These are phyloP conservation scores for Scaptomyza pallida DNA, from an alignment of 1,140 invertebrate genomes.

Conservation along the genomic window DNA sequence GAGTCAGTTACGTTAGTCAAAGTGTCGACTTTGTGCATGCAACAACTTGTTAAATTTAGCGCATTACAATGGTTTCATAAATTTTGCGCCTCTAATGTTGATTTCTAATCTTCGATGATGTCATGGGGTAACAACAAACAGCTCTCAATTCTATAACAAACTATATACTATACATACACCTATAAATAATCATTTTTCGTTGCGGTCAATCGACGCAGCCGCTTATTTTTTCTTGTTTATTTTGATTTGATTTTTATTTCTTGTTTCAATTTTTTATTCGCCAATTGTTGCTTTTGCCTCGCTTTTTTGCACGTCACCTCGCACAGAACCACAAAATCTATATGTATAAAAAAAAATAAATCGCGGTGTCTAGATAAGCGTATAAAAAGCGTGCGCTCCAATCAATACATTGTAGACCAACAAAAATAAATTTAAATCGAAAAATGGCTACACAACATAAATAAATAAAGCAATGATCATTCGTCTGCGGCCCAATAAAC, in stretches of 20 bases:
- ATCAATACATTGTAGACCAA: constrained; percentile 46
- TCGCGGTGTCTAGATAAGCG: constrained; percentile 60
- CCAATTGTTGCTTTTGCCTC: constrained; percentile 37
- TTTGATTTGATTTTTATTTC: constrained; percentile 56
- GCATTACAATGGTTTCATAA: constrained; percentile 77
- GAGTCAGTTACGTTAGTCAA: neutral
- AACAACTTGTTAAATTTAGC: constrained; percentile 78
- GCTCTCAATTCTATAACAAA: constrained; percentile 32
- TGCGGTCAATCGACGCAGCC: constrained; percentile 49
- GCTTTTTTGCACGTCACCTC: constrained; percentile 45
- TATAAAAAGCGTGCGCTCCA: constrained; percentile 48
- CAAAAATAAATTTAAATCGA: constrained; percentile 33
- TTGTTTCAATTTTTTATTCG: constrained; percentile 47
- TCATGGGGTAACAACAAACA: constrained; percentile 16
- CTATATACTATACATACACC: constrained; percentile 33
- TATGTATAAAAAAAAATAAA: too few species aligned
- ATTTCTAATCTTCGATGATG: constrained; percentile 62
- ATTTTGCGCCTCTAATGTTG: constrained; percentile 54
- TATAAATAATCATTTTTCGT: constrained; percentile 69
- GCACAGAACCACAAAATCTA: constrained; percentile 15
- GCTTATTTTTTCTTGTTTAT: constrained; percentile 16
- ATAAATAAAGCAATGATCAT: constrained; percentile 34
- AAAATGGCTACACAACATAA: constrained; percentile 8
- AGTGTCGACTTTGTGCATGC: constrained; percentile 30
- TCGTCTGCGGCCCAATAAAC: constrained; percentile 46